phyloP scores from a whole-genome alignment of 2,113 vertebrate species.

The Puntigrus tetrazona region DNA sequence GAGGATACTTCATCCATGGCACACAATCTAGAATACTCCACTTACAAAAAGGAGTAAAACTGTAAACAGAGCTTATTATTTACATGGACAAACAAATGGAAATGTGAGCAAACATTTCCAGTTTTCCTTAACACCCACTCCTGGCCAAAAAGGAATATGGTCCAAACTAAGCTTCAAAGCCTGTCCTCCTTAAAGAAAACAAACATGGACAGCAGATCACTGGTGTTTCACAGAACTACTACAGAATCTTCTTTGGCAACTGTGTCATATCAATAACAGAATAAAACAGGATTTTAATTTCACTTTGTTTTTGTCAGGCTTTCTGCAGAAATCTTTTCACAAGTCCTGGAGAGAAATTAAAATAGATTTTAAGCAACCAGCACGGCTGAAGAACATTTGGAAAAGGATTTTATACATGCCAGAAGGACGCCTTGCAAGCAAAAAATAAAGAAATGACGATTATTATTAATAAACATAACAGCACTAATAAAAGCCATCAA shows the following conservation, averaged over 20 bases:
- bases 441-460: background rate
- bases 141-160: slow-evolving; percentile 93
- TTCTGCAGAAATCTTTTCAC: slow-evolving; percentile 71
- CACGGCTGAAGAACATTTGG: background rate
- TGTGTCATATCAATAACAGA: no score
- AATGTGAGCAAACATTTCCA: slow-evolving; percentile 5
- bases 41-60: background rate
- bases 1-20: background rate
- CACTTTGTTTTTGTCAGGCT: slow-evolving; percentile 68
- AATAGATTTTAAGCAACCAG: background rate
- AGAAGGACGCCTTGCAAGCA: no score
- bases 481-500: background rate
- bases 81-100: background rate
- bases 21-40: background rate
- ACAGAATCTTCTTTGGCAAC: background rate
- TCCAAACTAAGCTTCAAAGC: slow-evolving; percentile 87
- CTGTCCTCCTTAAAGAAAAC: slow-evolving; percentile 64
- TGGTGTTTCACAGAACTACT: background rate
- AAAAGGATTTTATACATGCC: background rate
- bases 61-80: background rate
- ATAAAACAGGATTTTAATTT: slow-evolving; percentile 56
- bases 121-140: slow-evolving; percentile 76
- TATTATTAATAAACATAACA: background rate
- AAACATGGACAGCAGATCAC: slow-evolving; percentile 28
- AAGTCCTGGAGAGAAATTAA: slow-evolving; percentile 69